Conservation (phyloP, 1,140 invertebrate species). For the Ceratosolen solmsi region DNA sequence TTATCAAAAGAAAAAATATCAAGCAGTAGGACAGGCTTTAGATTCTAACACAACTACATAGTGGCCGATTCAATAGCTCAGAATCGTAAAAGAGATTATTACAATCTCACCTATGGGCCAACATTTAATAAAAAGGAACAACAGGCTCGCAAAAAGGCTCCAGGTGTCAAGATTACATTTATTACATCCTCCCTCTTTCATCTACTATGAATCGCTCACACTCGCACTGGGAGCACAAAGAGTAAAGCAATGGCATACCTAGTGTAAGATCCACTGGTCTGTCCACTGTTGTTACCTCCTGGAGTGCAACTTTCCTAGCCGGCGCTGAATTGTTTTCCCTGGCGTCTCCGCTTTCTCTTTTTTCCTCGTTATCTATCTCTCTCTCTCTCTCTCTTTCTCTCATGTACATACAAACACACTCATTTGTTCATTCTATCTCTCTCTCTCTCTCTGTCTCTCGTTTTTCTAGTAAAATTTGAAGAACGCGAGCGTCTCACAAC, state of each 20-base stretch:
- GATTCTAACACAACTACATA: background rate
- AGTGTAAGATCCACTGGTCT: conserved; percentile 1
- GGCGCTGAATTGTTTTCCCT: background rate
- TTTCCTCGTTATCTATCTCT: background rate
- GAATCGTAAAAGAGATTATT: background rate
- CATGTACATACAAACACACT: no score
- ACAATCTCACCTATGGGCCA: background rate
- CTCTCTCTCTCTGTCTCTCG: background rate
- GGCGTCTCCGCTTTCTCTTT: background rate
- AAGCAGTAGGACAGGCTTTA: background rate
- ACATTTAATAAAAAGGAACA: background rate
- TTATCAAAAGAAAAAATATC: background rate
- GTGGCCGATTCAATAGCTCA: background rate
- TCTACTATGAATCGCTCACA: no score
- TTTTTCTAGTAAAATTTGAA: background rate
- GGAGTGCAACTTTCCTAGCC: conserved; percentile 12
- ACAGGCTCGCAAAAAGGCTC: background rate
- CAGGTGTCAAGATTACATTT: background rate
- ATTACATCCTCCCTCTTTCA: background rate
- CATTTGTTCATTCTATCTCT: no score
- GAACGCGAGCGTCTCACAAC: background rate
- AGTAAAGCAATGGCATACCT: background rate
- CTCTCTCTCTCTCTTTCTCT: background rate
- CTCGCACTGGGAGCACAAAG: background rate
- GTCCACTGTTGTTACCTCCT: background rate